These are phyloP conservation scores for Anarsia innoxiella DNA, from an alignment of 2,888 invertebrate species.

Conservation along the genomic window DNA sequence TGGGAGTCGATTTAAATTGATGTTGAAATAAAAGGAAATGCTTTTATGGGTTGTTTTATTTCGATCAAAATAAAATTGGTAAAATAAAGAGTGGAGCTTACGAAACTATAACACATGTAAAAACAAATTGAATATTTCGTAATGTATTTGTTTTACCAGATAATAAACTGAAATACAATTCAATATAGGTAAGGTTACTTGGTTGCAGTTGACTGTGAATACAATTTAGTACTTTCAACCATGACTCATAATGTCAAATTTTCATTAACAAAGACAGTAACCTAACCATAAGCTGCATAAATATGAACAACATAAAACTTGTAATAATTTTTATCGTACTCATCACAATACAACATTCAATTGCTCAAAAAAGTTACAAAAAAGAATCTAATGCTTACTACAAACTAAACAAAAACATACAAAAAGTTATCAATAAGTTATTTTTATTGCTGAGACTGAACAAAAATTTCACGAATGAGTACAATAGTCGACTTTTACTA, in stretches of 20 bases:
- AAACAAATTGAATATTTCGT: not conserved
- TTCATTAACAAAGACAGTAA: not conserved
- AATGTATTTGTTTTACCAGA: not conserved
- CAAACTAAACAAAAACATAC: not conserved
- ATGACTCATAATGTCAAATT: not conserved
- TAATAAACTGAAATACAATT: not conserved
- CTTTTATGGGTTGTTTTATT: slow-evolving; percentile 9
- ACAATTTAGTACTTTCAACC: not conserved
- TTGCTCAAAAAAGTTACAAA: not conserved
- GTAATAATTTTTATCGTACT: not conserved
- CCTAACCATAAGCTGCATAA: too few relatives aligned
- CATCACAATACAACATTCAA: not conserved
- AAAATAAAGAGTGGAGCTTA: not conserved
- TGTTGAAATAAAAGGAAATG: slow-evolving; percentile 3
- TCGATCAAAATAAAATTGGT: not conserved
- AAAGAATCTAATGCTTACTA: not conserved
- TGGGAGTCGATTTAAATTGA: not conserved
- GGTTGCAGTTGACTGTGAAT: not conserved
- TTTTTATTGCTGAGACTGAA: not conserved
- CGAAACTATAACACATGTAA: not conserved
- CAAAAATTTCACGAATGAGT: not conserved
- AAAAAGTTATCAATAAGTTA: not conserved
- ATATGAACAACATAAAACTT: not conserved
- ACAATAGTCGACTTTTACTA: not conserved
- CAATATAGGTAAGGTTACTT: not conserved